phyloP scores from a whole-genome alignment of 2,888 invertebrate species.

The Drosophila cognata region DNA sequence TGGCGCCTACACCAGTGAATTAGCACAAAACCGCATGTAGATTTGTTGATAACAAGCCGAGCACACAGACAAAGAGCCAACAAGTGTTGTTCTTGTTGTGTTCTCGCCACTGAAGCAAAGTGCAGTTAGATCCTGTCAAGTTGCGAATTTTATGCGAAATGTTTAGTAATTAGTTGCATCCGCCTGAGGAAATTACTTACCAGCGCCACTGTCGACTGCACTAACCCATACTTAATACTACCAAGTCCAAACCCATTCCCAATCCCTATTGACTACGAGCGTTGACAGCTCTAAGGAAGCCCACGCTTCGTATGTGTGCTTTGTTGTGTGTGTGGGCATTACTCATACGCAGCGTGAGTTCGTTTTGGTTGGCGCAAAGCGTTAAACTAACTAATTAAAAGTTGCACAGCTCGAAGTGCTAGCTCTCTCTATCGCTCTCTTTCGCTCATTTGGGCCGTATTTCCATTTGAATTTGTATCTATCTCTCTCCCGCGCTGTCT shows the following conservation, averaged over 20 bases:
- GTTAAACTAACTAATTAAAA: constrained; percentile 80
- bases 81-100: constrained; percentile 43
- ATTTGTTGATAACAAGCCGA: constrained; percentile 73
- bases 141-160: constrained; percentile 78
- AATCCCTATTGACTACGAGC: constrained; percentile 30
- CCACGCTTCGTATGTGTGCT: constrained; percentile 28
- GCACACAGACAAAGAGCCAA: constrained; percentile 30
- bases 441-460: constrained; percentile 5
- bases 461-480: constrained; percentile 4
- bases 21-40: constrained; percentile 76
- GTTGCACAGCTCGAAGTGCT: constrained; percentile 53
- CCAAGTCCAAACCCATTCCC: constrained; percentile 1
- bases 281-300: constrained; percentile 64
- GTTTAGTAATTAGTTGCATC: constrained; percentile 81
- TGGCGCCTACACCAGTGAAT: constrained; percentile 49
- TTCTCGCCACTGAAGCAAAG: constrained; percentile 32
- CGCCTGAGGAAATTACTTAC: constrained; percentile 78
- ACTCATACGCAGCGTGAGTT: constrained; percentile 66
- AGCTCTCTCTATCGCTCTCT: constrained; percentile 10
- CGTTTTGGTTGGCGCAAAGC: constrained; percentile 64
- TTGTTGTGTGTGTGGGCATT: constrained; percentile 41
- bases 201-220: constrained; percentile 47
- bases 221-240: constrained; percentile 18
- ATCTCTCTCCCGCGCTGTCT: constrained; percentile 3
- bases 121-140: constrained; percentile 76